Percentiles rank a stretch among this genome's conserved stretches.
Conservation (phyloP, 2,888 invertebrate species). For the Meganola albula region DNA sequence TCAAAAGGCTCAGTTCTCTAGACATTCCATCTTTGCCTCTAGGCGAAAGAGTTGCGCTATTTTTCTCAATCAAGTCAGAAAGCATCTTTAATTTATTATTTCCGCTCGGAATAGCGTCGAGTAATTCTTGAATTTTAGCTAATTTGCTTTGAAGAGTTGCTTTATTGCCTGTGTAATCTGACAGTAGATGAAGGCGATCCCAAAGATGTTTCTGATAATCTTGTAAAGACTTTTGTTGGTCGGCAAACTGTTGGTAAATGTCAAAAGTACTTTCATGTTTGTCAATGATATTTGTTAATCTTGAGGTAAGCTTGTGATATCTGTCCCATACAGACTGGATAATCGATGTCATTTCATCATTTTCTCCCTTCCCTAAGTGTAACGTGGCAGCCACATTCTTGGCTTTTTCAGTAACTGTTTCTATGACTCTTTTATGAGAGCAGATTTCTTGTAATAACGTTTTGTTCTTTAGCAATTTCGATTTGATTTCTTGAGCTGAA, state of each 20-base stretch:
- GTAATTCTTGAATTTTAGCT: conserved; percentile 87
- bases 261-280: conserved; percentile 87
- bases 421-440: conserved; percentile 93
- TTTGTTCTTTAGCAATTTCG: conserved; percentile 90
- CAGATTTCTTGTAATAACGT: conserved; percentile 92
- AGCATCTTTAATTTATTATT: conserved; percentile 86
- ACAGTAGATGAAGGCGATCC: conserved; percentile 89
- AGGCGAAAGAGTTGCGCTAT: conserved; percentile 83
- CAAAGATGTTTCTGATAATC: conserved; percentile 94
- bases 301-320: conserved; percentile 83
- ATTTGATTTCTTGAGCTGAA: conserved; percentile 89
- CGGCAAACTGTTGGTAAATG: conserved; percentile 90
- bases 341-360: conserved; percentile 81
- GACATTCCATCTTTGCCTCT: conserved; percentile 92
- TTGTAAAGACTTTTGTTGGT: conserved; percentile 90
- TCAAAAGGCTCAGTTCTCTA: conserved; percentile 86
- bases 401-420: conserved; percentile 93
- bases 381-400: conserved; percentile 80
- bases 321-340: conserved; percentile 85
- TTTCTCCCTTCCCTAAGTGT: conserved; percentile 74
- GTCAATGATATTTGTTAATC: conserved; percentile 81
- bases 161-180: conserved; percentile 93
- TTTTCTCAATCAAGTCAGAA: conserved; percentile 84
- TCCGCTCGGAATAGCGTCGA: conserved; percentile 87
- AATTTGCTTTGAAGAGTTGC: conserved; percentile 89